These are phyloP conservation scores for Panopea generosa DNA, from an alignment of 2,888 invertebrate genomes.

Conservation along the genomic window DNA sequence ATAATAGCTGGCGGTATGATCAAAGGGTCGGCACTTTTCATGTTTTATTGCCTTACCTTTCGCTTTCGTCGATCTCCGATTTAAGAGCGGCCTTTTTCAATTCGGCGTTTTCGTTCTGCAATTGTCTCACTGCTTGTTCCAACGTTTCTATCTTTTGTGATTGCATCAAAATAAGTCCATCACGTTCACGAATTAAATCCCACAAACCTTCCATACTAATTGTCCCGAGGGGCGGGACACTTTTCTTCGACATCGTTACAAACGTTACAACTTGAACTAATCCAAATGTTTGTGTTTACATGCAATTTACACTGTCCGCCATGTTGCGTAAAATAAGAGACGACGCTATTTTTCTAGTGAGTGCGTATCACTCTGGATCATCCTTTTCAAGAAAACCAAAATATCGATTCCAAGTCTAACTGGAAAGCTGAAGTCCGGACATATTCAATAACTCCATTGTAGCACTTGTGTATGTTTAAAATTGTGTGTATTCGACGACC, in stretches of 20 bases:
- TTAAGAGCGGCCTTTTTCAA: conserved; percentile 24
- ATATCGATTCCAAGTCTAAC: no score
- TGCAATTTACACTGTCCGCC: conserved; percentile 45
- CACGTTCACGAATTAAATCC: conserved; percentile 59
- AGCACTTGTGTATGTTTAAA: no score
- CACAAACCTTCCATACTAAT: conserved; percentile 52
- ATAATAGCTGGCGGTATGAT: neutral
- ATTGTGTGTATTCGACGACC: conserved; percentile 6
- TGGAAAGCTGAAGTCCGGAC: no score
- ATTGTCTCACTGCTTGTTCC: conserved; percentile 46
- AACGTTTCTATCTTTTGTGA: conserved; percentile 57
- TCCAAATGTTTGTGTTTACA: conserved; percentile 7
- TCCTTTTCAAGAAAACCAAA: no score
- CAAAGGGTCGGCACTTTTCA: neutral
- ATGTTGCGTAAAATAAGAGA: conserved; percentile 47
- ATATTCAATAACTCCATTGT: no score
- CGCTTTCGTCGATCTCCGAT: conserved; percentile 16
- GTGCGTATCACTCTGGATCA: no score
- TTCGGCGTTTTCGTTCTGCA: conserved; percentile 53
- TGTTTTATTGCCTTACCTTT: conserved; percentile 21
- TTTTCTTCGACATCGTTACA: conserved; percentile 8
- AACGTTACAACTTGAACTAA: neutral
- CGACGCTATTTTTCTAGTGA: no score
- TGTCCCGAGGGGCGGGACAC: conserved; percentile 37
- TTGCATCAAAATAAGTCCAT: conserved; percentile 60